Conservation (phyloP, 2,113 vertebrate species). For the Mobula birostris region DNA sequence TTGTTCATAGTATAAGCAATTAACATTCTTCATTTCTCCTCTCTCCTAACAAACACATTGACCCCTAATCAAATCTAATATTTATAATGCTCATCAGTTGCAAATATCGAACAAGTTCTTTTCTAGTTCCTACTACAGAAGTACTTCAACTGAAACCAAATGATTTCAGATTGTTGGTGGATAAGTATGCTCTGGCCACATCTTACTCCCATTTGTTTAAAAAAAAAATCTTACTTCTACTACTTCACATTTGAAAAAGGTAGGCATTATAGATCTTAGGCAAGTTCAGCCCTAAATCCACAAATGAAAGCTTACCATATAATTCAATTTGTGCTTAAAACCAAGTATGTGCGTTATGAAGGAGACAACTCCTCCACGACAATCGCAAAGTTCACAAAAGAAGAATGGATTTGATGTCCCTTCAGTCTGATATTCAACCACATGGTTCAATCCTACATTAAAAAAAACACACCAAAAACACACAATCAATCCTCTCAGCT, state of each 20-base stretch:
- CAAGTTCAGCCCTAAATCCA: not conserved
- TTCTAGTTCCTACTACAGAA: not conserved
- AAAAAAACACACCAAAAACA: not conserved
- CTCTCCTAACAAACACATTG: not conserved
- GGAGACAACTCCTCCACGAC: not conserved
- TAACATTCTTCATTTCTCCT: not conserved
- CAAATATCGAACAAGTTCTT: not conserved
- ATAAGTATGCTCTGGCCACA: not conserved
- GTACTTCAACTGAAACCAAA: not conserved
- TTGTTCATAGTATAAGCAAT: not conserved
- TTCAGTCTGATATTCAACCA: slow-evolving; percentile 30
- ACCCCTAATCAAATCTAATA: not conserved
- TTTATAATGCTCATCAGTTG: not conserved
- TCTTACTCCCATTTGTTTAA: not conserved
- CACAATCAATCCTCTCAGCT: not conserved
- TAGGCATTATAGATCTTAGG: not conserved
- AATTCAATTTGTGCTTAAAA: slow-evolving; percentile 1
- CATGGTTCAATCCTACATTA: slow-evolving; percentile 5
- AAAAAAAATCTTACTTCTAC: not conserved
- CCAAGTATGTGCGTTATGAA: slow-evolving; percentile 11
- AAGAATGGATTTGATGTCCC: slow-evolving; percentile 12
- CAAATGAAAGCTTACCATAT: slow-evolving; percentile 18
- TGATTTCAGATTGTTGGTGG: not conserved
- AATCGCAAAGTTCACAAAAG: slow-evolving; percentile 26
- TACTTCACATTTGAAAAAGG: not conserved